Evolutionary conservation across 2,113 vertebrate species (phyloP).

Genomic region (Ciconia stormi): DNA sequence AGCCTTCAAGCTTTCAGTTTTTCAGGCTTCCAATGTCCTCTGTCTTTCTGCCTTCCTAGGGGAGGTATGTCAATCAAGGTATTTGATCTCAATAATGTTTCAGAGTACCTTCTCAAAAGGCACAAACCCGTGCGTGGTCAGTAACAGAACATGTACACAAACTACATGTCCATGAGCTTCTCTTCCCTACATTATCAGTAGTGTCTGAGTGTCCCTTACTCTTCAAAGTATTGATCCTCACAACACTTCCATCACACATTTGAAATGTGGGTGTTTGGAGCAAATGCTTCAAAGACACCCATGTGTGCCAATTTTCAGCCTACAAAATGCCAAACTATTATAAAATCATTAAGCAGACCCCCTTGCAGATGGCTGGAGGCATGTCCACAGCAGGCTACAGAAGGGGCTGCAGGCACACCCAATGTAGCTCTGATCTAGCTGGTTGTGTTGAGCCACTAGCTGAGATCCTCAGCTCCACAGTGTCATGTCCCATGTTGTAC

Average conservation of each 20-base stretch:
- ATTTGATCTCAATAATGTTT: background rate
- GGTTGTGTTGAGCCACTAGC: background rate
- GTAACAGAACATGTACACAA: background rate
- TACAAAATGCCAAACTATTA: constrained; percentile 27
- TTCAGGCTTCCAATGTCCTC: background rate
- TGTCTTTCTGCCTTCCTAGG: background rate
- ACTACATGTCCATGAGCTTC: background rate
- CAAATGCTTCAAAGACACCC: background rate
- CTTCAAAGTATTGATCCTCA: background rate
- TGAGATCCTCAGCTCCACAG: background rate
- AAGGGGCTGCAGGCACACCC: background rate
- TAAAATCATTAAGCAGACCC: background rate
- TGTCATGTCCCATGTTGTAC: background rate
- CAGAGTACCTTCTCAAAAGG: background rate
- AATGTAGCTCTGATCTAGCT: background rate
- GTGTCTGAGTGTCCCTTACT: background rate
- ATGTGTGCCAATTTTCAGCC: background rate
- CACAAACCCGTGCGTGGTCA: accelerated
- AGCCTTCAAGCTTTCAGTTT: background rate
- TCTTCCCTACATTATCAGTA: background rate
- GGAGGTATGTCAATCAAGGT: background rate
- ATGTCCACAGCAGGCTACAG: background rate
- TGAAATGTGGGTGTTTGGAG: constrained; percentile 3
- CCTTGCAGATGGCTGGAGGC: background rate
- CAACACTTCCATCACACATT: background rate